Percentiles rank a stretch among this genome's conserved stretches.
Evolutionary conservation across 37 sponge, comb jelly and placozoan genomes (phyloP).

Genomic region (Eunapius fragilis): DNA sequence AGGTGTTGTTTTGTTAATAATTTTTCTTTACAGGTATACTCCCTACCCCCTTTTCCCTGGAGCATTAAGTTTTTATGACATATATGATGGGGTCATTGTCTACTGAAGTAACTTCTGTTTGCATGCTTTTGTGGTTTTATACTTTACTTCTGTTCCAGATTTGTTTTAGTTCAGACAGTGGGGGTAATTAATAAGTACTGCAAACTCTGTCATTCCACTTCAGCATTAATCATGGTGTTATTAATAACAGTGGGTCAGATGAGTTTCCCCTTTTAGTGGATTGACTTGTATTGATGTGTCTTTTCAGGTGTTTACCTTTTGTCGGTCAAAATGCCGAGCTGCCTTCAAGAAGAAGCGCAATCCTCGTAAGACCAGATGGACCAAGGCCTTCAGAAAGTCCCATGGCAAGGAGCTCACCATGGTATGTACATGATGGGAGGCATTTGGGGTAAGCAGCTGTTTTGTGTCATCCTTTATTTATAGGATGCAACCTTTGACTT

Average conservation of each 20-base stretch:
- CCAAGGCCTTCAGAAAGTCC: constrained; percentile 97
- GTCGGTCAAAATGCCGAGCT: constrained; percentile 99
- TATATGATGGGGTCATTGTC: no score
- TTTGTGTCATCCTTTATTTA: neutral
- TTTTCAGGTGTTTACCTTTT: constrained; percentile 88
- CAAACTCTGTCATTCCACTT: no score
- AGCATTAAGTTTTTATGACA: no score
- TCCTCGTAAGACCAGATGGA: constrained; percentile 95
- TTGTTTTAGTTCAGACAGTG: no score
- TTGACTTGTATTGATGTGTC: neutral
- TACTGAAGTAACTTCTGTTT: no score
- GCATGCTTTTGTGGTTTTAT: no score
- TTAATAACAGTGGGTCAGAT: neutral
- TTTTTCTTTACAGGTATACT: no score
- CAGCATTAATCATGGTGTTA: no score
- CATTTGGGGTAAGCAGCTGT: neutral
- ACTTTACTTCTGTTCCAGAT: no score
- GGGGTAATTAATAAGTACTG: no score
- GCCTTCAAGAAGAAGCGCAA: constrained; percentile 98
- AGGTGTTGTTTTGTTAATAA: no score
- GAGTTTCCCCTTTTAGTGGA: neutral
- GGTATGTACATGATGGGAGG: constrained; percentile 44
- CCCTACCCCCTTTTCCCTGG: no score
- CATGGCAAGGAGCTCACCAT: constrained; percentile 96
- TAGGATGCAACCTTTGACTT: constrained; percentile 94